Evolutionary conservation across 2,113 vertebrate genomes (phyloP), one percentile per base, ranked within the genome.

Genomic region (human): DNA sequence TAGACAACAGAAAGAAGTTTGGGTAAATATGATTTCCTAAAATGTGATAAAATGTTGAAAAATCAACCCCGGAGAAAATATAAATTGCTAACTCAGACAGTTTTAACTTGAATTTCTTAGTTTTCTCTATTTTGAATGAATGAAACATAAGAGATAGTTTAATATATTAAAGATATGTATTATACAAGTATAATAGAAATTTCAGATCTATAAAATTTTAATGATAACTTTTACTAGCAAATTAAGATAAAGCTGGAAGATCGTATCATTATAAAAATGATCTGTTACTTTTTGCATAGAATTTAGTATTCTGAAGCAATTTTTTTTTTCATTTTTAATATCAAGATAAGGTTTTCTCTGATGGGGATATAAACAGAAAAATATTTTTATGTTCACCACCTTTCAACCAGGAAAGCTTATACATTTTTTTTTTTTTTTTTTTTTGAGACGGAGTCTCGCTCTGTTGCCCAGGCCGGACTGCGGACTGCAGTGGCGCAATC

Each of bases 201-300:
- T 97, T 89, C 43, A 96, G 23, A n/a, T 89, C 12, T 97, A 55
- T 98, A 84, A 97, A 98, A 93, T 64, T 97, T 82, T 94, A 97
- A 80, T 95, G 68, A n/a, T 93, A 85, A 93, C 92, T 97, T 98
- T 96, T 55, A 91, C 90, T 92, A 96, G 40, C n/a, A 97, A 97
- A 45, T 88, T 73, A 93, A 96, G 96, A 95, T 75, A 82, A 68
- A 55, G 30, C 38, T 94, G 50, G 45, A 84, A 93, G 73, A 9
- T 50, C 3, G 17, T 75, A 25, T 96, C 80, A 83, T 72, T 96
- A 27, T 68, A 83, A 95, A 97, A 93, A 38, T 96, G 35, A 80
- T 92, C 90, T 96, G 50, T 59, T 12, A 93, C 10, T n/a, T 96
- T 94, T 91, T 92, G 2, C 79, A 55, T 45, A 43, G 35, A 30